Evolutionary conservation across 2,888 invertebrate genomes (phyloP).

Genomic region (Chrysina gloriosa): DNA sequence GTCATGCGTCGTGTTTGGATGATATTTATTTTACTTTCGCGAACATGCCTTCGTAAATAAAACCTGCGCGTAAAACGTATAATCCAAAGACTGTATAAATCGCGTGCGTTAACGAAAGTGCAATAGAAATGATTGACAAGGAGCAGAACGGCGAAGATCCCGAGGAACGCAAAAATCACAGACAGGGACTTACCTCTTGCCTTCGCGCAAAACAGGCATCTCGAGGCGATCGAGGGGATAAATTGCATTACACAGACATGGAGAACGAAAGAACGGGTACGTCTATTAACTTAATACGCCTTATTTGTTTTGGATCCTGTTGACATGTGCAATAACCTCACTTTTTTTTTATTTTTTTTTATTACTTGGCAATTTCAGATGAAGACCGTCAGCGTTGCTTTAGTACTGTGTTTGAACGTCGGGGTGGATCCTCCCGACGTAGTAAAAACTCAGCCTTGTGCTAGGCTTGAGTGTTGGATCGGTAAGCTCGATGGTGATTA

Average conservation of each 20-base stretch:
- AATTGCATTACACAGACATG: constrained; percentile 80
- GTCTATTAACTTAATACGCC: constrained; percentile 47
- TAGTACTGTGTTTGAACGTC: constrained; percentile 97
- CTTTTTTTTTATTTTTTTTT: constrained; percentile 53
- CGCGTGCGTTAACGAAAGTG: constrained; percentile 35
- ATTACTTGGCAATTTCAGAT: too few relatives aligned
- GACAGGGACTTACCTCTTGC: constrained; percentile 79
- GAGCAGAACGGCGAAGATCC: constrained; percentile 43
- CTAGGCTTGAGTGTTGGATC: constrained; percentile 96
- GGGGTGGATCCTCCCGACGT: constrained; percentile 99
- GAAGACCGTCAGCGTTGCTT: constrained; percentile 98
- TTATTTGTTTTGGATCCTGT: constrained; percentile 25
- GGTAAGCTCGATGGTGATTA: too few relatives aligned
- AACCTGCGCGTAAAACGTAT: background rate
- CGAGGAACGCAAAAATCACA: constrained; percentile 55
- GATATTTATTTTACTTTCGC: constrained; percentile 25
- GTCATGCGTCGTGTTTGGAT: constrained; percentile 22
- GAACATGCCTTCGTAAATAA: constrained; percentile 32
- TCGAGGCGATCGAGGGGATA: constrained; percentile 76
- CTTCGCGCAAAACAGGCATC: constrained; percentile 80
- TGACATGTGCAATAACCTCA: constrained; percentile 47
- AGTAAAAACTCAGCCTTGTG: constrained; percentile 96
- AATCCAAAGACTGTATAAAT: constrained; percentile 1
- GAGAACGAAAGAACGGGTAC: constrained; percentile 92
- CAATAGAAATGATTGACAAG: constrained; percentile 50